Conservation (phyloP, 2,888 invertebrate species). For the Selenia dentaria region DNA sequence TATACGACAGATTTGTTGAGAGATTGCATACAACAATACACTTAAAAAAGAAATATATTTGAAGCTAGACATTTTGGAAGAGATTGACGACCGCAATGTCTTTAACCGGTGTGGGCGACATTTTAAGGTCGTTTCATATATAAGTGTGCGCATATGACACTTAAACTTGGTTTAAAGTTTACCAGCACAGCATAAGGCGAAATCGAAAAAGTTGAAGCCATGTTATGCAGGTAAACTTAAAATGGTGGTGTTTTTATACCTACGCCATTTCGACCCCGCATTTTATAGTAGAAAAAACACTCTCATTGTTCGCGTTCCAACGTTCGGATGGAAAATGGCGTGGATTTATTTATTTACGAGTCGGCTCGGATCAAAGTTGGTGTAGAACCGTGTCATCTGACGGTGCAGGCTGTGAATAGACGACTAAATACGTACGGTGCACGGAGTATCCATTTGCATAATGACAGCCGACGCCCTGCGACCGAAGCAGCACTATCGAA, state of each 20-base stretch:
- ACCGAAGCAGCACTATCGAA: conserved; percentile 54
- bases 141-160: conserved; percentile 3
- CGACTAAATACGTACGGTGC: conserved; percentile 65
- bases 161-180: conserved; percentile 11
- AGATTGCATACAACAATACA: conserved; percentile 11
- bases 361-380: conserved; percentile 46
- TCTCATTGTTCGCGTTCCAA: conserved; percentile 28
- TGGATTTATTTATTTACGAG: conserved; percentile 43
- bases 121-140: conserved; percentile 7
- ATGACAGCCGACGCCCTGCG: conserved; percentile 57
- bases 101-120: conserved; percentile 5
- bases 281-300: conserved; percentile 24
- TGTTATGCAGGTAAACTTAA: conserved; percentile 8
- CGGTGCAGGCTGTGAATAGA: conserved; percentile 60
- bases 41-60: conserved; percentile 7
- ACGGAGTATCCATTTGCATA: conserved; percentile 71
- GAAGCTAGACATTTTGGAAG: conserved; percentile 2
- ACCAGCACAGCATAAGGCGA: background rate
- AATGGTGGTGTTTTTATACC: conserved; percentile 2
- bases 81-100: conserved; percentile 7
- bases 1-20: conserved; percentile 17
- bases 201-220: conserved; percentile 14
- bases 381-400: conserved; percentile 47
- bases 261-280: conserved; percentile 13
- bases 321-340: conserved; percentile 40